Base-by-base conservation (phyloP, 2,113 vertebrate genomes). In the Brachyistius frenatus region DNA sequence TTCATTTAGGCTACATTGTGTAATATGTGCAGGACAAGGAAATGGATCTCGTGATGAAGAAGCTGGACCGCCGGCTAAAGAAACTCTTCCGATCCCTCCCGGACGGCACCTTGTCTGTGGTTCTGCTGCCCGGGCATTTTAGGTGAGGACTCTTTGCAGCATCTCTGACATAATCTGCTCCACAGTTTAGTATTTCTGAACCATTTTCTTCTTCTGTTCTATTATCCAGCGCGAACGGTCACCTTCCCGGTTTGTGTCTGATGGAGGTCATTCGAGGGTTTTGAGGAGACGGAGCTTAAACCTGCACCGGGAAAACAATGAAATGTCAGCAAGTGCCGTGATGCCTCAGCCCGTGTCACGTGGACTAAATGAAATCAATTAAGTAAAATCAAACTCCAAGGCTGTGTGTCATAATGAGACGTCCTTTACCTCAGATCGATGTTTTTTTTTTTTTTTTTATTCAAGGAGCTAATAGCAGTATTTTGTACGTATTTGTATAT, bases 41-140 rank as follows among this genome's bases (percentile, higher is more conserved):
- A 47, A 68, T 90, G 41, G 93, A 89, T 87, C 80, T 57, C 49
- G 75, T 76, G 54, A 92, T 96, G 86, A 93, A 88, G 87, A 93
- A 86, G 60, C 84, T 97, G 66, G 96, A 97, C 87, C 23, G 46
- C 0, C 91, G 78, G 5, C 88, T 98, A 73, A 82, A 80, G 65
- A 96, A 94, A 76, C 94, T 98, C 44, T 96, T 96, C 63, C 83
- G 81, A 41, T 82, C 88, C 7, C 93, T 98, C 64, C 91, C 93
- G 35, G 84, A 72, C 2, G 89, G 92, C 47, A 96, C 95, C 2
- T 88, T 98, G 69, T 98, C 96, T 0, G 6, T 97, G 3, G 78
- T 97, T 9, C 79, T 98, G 31, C 91, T 99, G 16, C 95, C 93
- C 37, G 96, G 95, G 66, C 46, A 57, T 36, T 88, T 66, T 50